Evolutionary conservation across 2,888 invertebrate genomes (phyloP).

Genomic region (Malthinus seriepunctatus): DNA sequence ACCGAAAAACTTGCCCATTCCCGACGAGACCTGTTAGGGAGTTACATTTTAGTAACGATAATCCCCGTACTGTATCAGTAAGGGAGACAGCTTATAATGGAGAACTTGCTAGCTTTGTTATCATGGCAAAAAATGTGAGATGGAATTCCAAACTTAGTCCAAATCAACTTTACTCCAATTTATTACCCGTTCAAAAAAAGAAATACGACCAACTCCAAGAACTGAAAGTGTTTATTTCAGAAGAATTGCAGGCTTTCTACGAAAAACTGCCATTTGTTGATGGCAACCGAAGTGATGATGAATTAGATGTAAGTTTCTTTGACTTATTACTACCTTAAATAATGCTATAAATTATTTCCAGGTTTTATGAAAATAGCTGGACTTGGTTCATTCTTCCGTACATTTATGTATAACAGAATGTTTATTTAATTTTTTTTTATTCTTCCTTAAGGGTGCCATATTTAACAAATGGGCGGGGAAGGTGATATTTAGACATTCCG

Average conservation of each 20-base stretch:
- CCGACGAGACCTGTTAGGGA: conserved; percentile 21
- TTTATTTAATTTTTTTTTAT: too few species aligned
- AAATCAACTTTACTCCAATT: too few species aligned
- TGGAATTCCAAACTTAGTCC: too few species aligned
- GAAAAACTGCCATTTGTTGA: conserved; percentile 6
- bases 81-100: conserved; percentile 5
- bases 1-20: conserved; percentile 29
- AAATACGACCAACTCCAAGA: conserved; percentile 10
- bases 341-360: too few species aligned
- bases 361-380: too few species aligned
- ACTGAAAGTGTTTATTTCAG: conserved; percentile 9
- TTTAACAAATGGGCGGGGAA: too few species aligned
- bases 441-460: too few species aligned
- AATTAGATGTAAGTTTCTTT: conserved; percentile 8
- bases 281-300: conserved; percentile 9
- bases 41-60: conserved; percentile 15
- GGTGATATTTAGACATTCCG: too few species aligned
- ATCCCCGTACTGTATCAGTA: conserved; percentile 17
- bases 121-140: background rate
- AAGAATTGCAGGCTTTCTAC: background rate
- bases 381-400: too few species aligned
- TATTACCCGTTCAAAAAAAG: conserved; percentile 2
- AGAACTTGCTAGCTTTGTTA: background rate
- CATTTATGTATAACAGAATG: too few species aligned
- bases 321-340: too few species aligned